phyloP scores from a whole-genome alignment of 2,888 invertebrate genomes.

The Xylota segnis region DNA sequence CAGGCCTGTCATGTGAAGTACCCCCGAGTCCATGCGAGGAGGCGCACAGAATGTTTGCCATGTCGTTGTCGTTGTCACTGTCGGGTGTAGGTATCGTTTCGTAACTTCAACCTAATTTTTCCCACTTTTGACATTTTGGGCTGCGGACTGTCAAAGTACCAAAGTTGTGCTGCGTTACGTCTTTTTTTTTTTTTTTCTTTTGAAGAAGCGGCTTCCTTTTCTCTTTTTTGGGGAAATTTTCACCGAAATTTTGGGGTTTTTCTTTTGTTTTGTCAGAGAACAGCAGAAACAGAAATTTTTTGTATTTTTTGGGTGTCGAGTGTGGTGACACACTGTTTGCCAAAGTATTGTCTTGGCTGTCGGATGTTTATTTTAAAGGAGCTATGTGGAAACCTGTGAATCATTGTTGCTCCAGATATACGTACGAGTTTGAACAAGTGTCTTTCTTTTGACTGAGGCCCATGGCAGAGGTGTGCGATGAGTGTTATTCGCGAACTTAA shows the following conservation, averaged over 20 bases:
- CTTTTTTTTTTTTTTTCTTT: conserved; percentile 32
- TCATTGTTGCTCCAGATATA: conserved; percentile 44
- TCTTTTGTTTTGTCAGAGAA: conserved; percentile 54
- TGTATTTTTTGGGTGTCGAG: conserved; percentile 40
- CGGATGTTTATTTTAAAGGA: conserved; percentile 69
- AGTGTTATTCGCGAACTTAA: not conserved
- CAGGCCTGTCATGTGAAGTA: conserved; percentile 65
- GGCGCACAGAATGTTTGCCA: conserved; percentile 48
- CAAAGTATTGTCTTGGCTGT: conserved; percentile 62
- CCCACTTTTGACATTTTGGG: not conserved
- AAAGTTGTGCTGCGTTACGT: conserved; percentile 14
- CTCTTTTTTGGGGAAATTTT: conserved; percentile 55
- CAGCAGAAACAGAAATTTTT: not conserved
- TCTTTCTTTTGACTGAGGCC: conserved; percentile 28
- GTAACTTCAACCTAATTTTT: conserved; percentile 61
- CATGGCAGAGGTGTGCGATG: not conserved
- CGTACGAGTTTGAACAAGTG: conserved; percentile 58
- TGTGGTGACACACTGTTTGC: conserved; percentile 66
- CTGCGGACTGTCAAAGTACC: conserved; percentile 39
- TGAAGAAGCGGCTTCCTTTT: conserved; percentile 60
- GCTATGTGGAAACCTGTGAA: conserved; percentile 52
- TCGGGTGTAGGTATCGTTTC: conserved; percentile 31
- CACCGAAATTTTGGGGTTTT: conserved; percentile 54
- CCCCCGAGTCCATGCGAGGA: conserved; percentile 47
- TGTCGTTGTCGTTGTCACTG: conserved; percentile 24